Evolutionary conservation across 2,113 vertebrate species (phyloP), one percentile per base, ranked within the genome.

Genomic region (Rynchops niger): DNA sequence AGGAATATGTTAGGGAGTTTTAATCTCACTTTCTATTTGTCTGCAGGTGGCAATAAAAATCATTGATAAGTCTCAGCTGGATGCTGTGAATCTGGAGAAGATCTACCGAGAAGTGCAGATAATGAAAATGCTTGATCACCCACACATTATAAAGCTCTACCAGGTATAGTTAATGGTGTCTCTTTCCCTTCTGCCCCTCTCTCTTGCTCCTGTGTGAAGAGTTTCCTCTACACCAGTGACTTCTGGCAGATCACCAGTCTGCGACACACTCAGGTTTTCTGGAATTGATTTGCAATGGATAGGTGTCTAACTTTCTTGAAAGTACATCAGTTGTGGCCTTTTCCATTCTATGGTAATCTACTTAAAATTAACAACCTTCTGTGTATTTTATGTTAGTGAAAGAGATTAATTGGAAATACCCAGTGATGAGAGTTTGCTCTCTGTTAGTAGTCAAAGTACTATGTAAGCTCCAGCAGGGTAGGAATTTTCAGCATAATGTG

Each of bases 1-100:
- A 80, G 49, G 76, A 73, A 43, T 67, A 77, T 8, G 1, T 17
- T 78, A 76, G 87, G 52, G 34, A 76, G 52, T 86, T 49, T 34
- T 59, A 49, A 40, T 22, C 43, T 93, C 26, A 1, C 42, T 96
- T 96, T 95, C 71, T 87, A 11, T 95, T 97, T 42, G 49, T 92
- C 85, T 97, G 74, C 98, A 99, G 99, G 99, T 99, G 97, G 99
- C 99, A 83, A 99, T 99, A 98, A 99, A 99, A 98, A 99, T 99
- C 96, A 99, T 99, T 32, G 99, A 99, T 97, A 99, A 99, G 97
- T 99, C 99, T 91, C 99, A 99, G 96, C 98, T 99, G 97, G 99
- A 99, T 96, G 99, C 99, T 59, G 99, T 99, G 82, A 99, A 99
- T 88, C 98, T 99, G 98, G 99, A 99, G 98, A 99, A 99, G 97